These are phyloP conservation scores for Discoglossus pictus DNA, from an alignment of 2,797 vertebrate species.

Conservation along the genomic window DNA sequence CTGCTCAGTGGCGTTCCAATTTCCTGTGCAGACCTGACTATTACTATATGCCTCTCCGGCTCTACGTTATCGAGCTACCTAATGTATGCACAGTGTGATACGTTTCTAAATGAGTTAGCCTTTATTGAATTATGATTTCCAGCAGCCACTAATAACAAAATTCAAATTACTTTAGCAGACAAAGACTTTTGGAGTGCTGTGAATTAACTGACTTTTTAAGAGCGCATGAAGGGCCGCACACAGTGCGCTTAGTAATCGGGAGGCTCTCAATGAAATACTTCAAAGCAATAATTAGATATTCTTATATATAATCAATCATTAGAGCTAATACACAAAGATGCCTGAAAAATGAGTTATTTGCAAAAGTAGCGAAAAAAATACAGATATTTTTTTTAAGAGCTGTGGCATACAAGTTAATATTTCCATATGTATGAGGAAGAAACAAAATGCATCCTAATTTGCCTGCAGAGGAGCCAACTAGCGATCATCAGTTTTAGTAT, in stretches of 20 bases:
- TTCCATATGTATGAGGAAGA: not conserved
- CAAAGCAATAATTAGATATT: conserved; percentile 76
- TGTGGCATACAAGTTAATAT: not conserved
- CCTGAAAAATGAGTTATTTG: conserved; percentile 5
- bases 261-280: conserved; percentile 70
- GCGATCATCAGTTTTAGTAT: not conserved
- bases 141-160: conserved; percentile 94
- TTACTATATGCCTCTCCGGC: conserved; percentile 64
- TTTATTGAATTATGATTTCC: conserved; percentile 95
- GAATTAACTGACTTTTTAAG: conserved; percentile 69
- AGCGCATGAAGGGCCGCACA: conserved; percentile 68
- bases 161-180: conserved; percentile 94
- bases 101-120: conserved; percentile 91
- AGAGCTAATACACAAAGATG: conserved; percentile 59
- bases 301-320: conserved; percentile 64
- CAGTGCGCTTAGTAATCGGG: conserved; percentile 64
- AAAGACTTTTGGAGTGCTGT: conserved; percentile 72
- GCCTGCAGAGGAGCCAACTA: not conserved
- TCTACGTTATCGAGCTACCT: conserved; percentile 72
- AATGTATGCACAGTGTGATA: conserved; percentile 84
- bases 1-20: conserved; percentile 64
- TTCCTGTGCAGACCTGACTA: conserved; percentile 64
- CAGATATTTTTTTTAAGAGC: not conserved
- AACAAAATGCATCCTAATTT: not conserved
- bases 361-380: not conserved